phyloP scores from a whole-genome alignment of 2,113 vertebrate species.

The Phaethon lepturus region DNA sequence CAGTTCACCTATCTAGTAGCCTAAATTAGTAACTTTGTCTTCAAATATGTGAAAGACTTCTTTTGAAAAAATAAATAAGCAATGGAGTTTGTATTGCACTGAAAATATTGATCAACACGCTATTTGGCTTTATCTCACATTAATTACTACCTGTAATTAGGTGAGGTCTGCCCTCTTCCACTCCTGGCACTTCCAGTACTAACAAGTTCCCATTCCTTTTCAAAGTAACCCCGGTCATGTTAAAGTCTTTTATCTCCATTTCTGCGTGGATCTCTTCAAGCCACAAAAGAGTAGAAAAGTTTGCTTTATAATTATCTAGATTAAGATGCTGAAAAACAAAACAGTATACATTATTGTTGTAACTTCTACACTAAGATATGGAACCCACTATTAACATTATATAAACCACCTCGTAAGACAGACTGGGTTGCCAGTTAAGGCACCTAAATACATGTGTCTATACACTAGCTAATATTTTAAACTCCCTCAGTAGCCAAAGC shows the following conservation, averaged over 20 bases:
- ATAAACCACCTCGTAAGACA: background rate
- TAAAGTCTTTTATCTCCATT: conserved; percentile 82
- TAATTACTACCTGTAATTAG: conserved; percentile 78
- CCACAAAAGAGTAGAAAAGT: conserved; percentile 90
- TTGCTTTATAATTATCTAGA: conserved; percentile 77
- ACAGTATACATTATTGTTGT: background rate
- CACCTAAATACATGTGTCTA: background rate
- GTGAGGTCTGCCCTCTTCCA: conserved; percentile 85
- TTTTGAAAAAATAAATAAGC: background rate
- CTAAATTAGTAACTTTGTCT: background rate
- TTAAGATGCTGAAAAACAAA: conserved; percentile 78
- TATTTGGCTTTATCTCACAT: background rate
- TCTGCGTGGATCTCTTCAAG: conserved; percentile 90
- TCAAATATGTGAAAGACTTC: background rate
- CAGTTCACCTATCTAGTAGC: background rate
- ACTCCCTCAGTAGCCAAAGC: background rate
- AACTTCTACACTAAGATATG: background rate
- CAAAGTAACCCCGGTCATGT: conserved; percentile 82
- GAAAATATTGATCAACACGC: background rate
- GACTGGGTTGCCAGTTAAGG: background rate
- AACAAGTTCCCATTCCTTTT: conserved; percentile 80
- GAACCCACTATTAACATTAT: background rate
- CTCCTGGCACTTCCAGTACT: conserved; percentile 86
- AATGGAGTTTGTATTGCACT: background rate
- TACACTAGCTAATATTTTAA: background rate